Conservation (phyloP, 2,888 invertebrate genomes). For the Alviniconcha strummeri region DNA sequence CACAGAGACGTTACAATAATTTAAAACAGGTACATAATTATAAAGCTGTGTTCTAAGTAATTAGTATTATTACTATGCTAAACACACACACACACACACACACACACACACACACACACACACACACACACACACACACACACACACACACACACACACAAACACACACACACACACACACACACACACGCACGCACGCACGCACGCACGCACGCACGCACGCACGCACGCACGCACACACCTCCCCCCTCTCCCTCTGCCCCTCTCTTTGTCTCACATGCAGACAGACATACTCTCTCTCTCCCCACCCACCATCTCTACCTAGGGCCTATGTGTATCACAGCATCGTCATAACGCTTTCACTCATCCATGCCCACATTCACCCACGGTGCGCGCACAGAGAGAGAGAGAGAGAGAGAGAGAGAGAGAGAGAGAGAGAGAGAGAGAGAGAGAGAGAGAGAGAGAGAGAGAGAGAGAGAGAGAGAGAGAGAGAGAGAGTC, state of each 20-base stretch:
- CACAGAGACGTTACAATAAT: too few species aligned
- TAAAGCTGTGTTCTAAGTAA: too few species aligned
- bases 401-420: neutral
- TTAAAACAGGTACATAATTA: too few species aligned
- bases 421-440: too few species aligned
- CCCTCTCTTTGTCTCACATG: too few species aligned
- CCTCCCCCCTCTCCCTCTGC: neutral
- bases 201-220: neutral
- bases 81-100: too few species aligned
- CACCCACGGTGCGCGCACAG: neutral
- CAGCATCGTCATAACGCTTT: neutral
- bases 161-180: neutral
- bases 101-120: neutral
- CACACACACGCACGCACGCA: neutral
- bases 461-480: too few species aligned
- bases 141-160: too few species aligned
- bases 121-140: neutral
- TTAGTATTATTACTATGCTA: too few species aligned
- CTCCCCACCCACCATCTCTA: neutral
- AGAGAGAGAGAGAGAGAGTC: neutral
- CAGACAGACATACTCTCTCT: neutral
- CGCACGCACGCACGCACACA: constrained; percentile 12
- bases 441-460: too few species aligned
- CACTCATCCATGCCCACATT: neutral
- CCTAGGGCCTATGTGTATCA: neutral